Conservation (phyloP, 2,113 vertebrate genomes). For the Phylloscopus trochilus region DNA sequence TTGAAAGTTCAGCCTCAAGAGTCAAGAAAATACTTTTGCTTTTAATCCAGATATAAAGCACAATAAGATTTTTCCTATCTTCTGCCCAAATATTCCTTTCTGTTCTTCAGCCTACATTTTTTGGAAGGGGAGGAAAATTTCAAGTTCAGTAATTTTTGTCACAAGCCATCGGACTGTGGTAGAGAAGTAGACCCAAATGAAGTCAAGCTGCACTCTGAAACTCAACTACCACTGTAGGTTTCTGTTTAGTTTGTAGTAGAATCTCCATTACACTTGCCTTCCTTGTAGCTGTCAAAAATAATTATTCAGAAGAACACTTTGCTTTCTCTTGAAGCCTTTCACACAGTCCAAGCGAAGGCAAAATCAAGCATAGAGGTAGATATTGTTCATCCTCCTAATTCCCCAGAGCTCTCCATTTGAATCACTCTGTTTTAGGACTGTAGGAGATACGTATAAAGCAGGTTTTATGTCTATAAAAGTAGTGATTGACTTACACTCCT, state of each 20-base stretch:
- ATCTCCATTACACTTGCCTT: background rate
- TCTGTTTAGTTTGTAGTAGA: slow-evolving; percentile 2
- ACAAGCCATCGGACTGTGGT: background rate
- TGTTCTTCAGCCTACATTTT: background rate
- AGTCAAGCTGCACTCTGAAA: background rate
- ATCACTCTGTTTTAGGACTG: background rate
- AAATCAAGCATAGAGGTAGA: slow-evolving; percentile 52
- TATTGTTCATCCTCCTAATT: background rate
- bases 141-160: background rate
- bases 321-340: background rate
- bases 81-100: background rate
- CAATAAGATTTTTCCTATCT: background rate
- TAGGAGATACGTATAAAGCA: background rate
- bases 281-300: background rate
- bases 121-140: background rate
- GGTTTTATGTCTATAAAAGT: background rate
- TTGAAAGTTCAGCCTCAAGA: background rate
- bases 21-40: background rate
- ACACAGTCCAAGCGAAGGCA: slow-evolving; percentile 1
- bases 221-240: background rate
- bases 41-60: slow-evolving; percentile 14
- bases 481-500: slow-evolving; percentile 22
- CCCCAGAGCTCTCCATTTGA: background rate
- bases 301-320: background rate
- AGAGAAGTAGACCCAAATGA: background rate